Base-by-base conservation (phyloP, 2,797 vertebrate species). In the Remorina albescens region DNA sequence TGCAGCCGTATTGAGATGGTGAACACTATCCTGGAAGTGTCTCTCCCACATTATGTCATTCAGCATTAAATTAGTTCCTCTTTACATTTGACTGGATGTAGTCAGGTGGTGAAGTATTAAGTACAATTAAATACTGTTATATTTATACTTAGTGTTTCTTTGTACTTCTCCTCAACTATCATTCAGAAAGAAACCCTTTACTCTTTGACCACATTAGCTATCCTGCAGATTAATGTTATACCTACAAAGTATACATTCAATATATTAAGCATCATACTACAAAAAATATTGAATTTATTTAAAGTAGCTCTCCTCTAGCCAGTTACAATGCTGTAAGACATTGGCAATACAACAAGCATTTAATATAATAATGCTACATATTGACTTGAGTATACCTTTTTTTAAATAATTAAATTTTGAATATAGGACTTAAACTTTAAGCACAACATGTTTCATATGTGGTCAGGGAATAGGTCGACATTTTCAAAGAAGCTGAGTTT, bases 1-100 rank as follows among this genome's bases (percentile, higher is more conserved):
- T 71, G 65, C 16, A 55, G 58, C 36, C 75, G 65, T n/a, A 78
- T 78, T 64, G 76, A 79, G 75, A 84, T 56, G 36, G 32, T 44
- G 55, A 68, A 70, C 41, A 50, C 13, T 47, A 54, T 26, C 47
- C 21, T 54, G 51, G 15, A 39, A 25, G 55, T 63, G 32, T 16
- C 69, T 54, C 32, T 47, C 34, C 37, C 53, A 74, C 55, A 42
- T 72, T 39, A 44, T 61, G 58, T 67, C 57, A 59, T 39, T 49
- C 32, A 57, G 62, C 28, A 66, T 78, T 76, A 30, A 56, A 76
- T 74, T 5, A 67, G 49, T 30, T 44, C 19, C 47, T 44, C 34
- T 74, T 51, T 72, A 50, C 63, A 57, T 59, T 42, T 16, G 42
- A 58, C 57, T 53, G 42, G 42, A 13, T 30, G 30, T 2, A 34